A percentile compares a stretch with the other conserved stretches of the same genome.
Conservation (phyloP, 2,888 invertebrate species). For the Euzophera pinguis region DNA sequence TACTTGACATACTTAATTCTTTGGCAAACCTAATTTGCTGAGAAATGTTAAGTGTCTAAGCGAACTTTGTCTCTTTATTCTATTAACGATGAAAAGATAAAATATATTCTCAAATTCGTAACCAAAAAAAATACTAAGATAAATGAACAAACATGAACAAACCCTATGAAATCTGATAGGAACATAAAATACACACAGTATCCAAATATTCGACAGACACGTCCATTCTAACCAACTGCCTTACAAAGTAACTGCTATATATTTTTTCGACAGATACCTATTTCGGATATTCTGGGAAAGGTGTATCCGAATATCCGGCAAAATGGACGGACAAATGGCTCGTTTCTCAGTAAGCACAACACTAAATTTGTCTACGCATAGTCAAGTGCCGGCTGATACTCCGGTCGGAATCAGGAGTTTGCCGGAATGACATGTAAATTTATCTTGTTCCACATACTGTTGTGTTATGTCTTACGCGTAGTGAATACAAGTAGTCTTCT, state of each 20-base stretch:
- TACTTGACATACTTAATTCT: no score
- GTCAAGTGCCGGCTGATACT: constrained; percentile 19
- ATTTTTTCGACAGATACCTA: constrained; percentile 9
- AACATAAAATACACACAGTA: neutral
- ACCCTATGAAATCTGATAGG: neutral
- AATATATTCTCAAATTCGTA: no score
- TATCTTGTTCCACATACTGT: constrained; percentile 1
- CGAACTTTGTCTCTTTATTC: no score
- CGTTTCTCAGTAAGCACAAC: constrained; percentile 20
- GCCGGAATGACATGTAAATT: neutral
- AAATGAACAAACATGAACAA: neutral
- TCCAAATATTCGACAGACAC: neutral
- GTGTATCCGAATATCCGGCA: constrained; percentile 10
- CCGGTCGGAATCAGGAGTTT: constrained; percentile 15
- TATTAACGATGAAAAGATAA: no score
- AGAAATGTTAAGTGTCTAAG: no score
- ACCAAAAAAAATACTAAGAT: neutral
- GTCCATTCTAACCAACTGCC: neutral
- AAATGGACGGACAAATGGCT: constrained; percentile 22
- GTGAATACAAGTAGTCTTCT: no score
- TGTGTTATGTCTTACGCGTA: no score
- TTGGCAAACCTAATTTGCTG: no score
- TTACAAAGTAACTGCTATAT: constrained; percentile 2
- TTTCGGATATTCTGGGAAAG: constrained; percentile 17
- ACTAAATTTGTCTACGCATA: constrained; percentile 26